Conservation (phyloP, 2,888 invertebrate genomes). For the Gerris lacustris region DNA sequence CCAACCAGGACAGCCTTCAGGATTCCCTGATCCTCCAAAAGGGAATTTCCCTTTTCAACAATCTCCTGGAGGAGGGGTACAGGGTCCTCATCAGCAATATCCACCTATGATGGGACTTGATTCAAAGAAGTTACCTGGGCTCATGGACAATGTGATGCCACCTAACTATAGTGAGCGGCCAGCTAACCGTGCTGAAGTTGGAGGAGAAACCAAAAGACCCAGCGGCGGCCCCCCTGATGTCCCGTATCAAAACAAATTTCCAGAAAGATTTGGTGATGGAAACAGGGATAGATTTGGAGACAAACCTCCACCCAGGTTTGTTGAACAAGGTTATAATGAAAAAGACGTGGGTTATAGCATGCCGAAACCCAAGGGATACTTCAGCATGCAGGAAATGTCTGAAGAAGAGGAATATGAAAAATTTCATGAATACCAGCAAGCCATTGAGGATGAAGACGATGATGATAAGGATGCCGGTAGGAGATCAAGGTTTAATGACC, state of each 20-base stretch:
- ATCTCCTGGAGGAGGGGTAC: not conserved
- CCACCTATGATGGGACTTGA: not conserved
- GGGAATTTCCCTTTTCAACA: not conserved
- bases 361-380: not conserved
- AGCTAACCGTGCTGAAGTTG: slow-evolving; percentile 15
- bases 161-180: slow-evolving; percentile 21
- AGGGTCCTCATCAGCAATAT: not conserved
- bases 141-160: slow-evolving; percentile 12
- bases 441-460: not conserved
- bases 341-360: not conserved
- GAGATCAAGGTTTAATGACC: not conserved
- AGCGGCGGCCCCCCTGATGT: not conserved
- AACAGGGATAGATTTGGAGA: not conserved
- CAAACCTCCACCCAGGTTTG: not conserved
- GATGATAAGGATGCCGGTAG: slow-evolving; percentile 9
- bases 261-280: not conserved
- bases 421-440: slow-evolving; percentile 8
- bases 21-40: not conserved
- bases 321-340: not conserved
- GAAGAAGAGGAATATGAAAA: slow-evolving; percentile 9
- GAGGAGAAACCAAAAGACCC: not conserved
- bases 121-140: slow-evolving; percentile 4
- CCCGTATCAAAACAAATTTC: not conserved
- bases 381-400: slow-evolving; percentile 4
- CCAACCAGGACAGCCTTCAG: not conserved